Percentiles rank a stretch among this genome's conserved stretches.
phyloP scores from a whole-genome alignment of 1,140 invertebrate species.

The Pseudomyrmex gracilis region DNA sequence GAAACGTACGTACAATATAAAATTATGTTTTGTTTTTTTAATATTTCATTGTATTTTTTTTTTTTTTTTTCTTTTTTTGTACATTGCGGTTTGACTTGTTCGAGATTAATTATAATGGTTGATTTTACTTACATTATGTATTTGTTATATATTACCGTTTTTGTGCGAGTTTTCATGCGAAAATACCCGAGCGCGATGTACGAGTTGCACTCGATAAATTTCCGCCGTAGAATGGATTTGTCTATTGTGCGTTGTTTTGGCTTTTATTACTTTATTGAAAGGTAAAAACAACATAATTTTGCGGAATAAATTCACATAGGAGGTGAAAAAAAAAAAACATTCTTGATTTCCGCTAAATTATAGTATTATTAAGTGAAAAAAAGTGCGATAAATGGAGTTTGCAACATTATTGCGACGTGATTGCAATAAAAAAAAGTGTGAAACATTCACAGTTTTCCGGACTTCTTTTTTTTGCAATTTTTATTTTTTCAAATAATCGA shows the following conservation, averaged over 20 bases:
- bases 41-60: not conserved
- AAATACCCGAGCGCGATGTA: not conserved
- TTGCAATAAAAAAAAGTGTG: conserved; percentile 24
- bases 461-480: not conserved
- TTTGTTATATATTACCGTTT: not conserved
- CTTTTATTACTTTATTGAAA: conserved; percentile 52
- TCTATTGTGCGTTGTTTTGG: conserved; percentile 34
- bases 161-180: conserved; percentile 14
- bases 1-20: too few species aligned
- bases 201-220: conserved; percentile 2
- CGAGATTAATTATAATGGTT: not conserved
- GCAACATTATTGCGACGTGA: conserved; percentile 18
- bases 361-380: not conserved
- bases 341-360: conserved; percentile 45
- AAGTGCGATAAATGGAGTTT: conserved; percentile 45
- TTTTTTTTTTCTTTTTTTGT: not conserved
- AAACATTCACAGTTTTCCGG: not conserved
- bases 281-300: conserved; percentile 41
- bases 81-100: not conserved
- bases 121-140: conserved; percentile 11
- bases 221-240: conserved; percentile 29
- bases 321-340: not conserved
- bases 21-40: conserved; percentile 11
- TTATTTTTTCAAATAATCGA: conserved; percentile 19
- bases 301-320: conserved; percentile 18